Conservation (phyloP, 2,888 invertebrate species). For the Dynastes grantii region DNA sequence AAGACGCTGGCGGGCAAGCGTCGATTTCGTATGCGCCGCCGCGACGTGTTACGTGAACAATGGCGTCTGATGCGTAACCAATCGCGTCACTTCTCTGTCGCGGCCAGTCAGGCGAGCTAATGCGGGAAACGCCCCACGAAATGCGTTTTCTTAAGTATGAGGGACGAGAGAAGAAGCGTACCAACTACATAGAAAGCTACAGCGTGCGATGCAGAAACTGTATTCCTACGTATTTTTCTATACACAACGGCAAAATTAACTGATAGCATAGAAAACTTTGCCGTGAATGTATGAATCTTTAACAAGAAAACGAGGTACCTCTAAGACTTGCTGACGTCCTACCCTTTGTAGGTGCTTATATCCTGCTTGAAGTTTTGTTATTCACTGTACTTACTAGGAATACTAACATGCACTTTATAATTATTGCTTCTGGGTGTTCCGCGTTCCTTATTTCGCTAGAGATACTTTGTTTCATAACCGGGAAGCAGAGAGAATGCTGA, state of each 20-base stretch:
- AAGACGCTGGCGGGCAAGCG: constrained; percentile 77
- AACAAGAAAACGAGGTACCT: background rate
- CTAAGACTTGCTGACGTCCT: too few relatives aligned
- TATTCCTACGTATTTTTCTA: constrained; percentile 24
- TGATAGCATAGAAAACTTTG: constrained; percentile 8
- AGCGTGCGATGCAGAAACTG: constrained; percentile 25
- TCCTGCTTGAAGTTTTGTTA: background rate
- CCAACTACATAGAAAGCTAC: constrained; percentile 11
- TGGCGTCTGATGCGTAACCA: constrained; percentile 68
- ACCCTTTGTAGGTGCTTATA: background rate
- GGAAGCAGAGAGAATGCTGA: too few relatives aligned
- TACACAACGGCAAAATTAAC: constrained; percentile 22
- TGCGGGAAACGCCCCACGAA: constrained; percentile 64
- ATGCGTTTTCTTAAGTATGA: constrained; percentile 52
- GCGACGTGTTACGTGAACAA: constrained; percentile 71
- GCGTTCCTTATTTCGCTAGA: too few relatives aligned
- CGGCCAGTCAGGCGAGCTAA: constrained; percentile 66
- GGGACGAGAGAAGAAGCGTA: constrained; percentile 29
- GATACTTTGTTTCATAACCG: too few relatives aligned
- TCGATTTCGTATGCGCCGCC: constrained; percentile 70
- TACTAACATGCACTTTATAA: constrained; percentile 18
- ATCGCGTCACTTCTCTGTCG: constrained; percentile 62
- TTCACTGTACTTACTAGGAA: background rate
- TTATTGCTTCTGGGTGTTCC: background rate
- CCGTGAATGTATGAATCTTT: background rate